Base-by-base conservation (phyloP, 1,140 invertebrate genomes). In the Babylonia areolata region DNA sequence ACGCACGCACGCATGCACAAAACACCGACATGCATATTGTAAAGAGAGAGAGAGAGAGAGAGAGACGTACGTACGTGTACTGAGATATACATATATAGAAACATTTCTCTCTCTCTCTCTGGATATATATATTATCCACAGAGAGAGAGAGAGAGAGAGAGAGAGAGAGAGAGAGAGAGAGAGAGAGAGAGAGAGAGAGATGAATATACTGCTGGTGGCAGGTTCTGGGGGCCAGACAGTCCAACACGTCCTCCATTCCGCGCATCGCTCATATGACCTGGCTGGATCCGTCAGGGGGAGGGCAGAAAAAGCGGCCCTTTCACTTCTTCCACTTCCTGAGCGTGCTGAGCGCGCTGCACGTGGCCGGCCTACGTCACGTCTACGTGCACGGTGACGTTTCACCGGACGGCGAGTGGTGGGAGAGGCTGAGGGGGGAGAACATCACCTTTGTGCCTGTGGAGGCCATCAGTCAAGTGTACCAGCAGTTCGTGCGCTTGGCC, bases 371-470 rank as follows among this genome's bases (percentile, higher is more conserved):
- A 20, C 1, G 77, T 39, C 85, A 82, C 69, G 85, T 86, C 64
- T 86, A 86, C n/a, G 69, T 86, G 33, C 73, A 86, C 51, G 85
- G 80, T 3, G 35, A 77, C 33, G 35, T 77, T 6, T 15, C 15
- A 54, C 85, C 85, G 12, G 6, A 17, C 40, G 85, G 85, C 1
- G n/a, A 37, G 54, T 86, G 80, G 80, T 86, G 85, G 85, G 69
- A 75, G 35, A 54, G 28, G 51, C 81, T 86, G 58, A 42, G 20
- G 33, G 79, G 42, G 33, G 85, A 86, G 64, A 87, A 86, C 23
- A 85, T 87, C 0, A 75, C 79, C 17, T 86, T 87, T 39, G 81
- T 89, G 17, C 85, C 37, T 28, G 51, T 85, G 12, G 80, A 86
- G 20, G 51, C n/a, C 5, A 85, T 85, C 17, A 28, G 75, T 2